Evolutionary conservation across 1,140 invertebrate genomes (phyloP).

Genomic region (Leptopilina boulardi): DNA sequence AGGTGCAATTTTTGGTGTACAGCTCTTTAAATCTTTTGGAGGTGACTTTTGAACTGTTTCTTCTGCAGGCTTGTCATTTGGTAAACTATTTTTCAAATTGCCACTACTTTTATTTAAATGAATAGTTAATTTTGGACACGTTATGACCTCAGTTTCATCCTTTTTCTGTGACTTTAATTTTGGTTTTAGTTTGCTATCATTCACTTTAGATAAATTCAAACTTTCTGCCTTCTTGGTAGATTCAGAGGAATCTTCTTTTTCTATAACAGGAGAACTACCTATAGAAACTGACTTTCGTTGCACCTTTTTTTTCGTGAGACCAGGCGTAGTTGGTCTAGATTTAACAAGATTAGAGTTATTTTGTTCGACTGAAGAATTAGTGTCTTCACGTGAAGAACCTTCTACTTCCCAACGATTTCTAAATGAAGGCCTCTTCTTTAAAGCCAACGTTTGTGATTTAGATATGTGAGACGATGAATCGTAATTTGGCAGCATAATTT

Average conservation of each 20-base stretch:
- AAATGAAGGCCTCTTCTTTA: slow-evolving; percentile 7
- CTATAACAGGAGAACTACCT: neutral
- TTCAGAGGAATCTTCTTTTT: neutral
- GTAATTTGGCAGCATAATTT: slow-evolving; percentile 81
- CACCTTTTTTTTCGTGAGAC: neutral
- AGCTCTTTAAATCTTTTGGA: neutral
- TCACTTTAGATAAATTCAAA: neutral
- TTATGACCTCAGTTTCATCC: neutral
- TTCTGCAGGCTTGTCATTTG: neutral
- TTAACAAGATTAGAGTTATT: neutral
- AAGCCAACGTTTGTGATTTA: neutral
- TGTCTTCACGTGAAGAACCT: neutral
- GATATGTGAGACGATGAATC: slow-evolving; percentile 63
- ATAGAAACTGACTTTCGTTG: neutral
- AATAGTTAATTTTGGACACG: neutral
- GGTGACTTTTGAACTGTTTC: slow-evolving; percentile 9
- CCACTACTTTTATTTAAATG: neutral
- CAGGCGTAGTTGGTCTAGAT: neutral
- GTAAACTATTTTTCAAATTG: neutral
- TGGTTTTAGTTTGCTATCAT: neutral
- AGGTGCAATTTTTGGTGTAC: slow-evolving; percentile 15
- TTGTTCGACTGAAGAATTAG: neutral
- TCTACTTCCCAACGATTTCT: slow-evolving; percentile 9
- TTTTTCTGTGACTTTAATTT: neutral
- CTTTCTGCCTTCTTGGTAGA: neutral